Base-by-base conservation (phyloP, 2,888 invertebrate genomes). In the Hermodice carunculata region DNA sequence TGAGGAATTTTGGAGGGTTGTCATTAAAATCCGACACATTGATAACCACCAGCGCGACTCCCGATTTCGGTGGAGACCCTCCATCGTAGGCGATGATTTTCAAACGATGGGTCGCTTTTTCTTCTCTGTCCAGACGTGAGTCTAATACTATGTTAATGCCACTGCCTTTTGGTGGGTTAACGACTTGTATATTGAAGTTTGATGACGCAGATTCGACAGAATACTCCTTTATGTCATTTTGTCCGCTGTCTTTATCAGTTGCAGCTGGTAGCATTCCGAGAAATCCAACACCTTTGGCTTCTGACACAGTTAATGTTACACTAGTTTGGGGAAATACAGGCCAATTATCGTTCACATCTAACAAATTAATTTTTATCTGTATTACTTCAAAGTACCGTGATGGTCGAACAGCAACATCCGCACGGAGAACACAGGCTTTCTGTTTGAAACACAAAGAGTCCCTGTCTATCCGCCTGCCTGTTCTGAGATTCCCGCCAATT, bases 1-100 rank as follows among this genome's bases (percentile, higher is more conserved):
- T 94, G 84, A 93, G 93, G 87, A 98, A 97, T 37, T 96, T 89
- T 32, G 98, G 98, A 84, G 92, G 94, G 73, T 96, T 90, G 86
- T 97, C 97, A 67, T 86, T 86, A 61, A 81, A 74, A 71, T 86
- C 86, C 14, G 71, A 66, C 5, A 86, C 77, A 19, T 67, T 71
- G 31, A 79, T 71, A 32, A 67, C 64, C 0, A 77, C 70, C 3
- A 70, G 91, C 4, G 76, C 61, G 3, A 71, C 66, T 1, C 76
- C 77, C 11, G 69, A 73, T 51, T 66, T 71, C 3, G 70, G 52
- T 8, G 42, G 40, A 2, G 6, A 22, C 2, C 64, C 64, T 2
- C 53, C 58, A 34, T 64, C 64, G 8, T 49, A 29, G 17, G 59
- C 64, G 34, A 52, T 37, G 6, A 64, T 34, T 8, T 51, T 31